These are phyloP conservation scores for Oreocharis arfaki DNA, from an alignment of 2,113 vertebrate species.

Conservation along the genomic window DNA sequence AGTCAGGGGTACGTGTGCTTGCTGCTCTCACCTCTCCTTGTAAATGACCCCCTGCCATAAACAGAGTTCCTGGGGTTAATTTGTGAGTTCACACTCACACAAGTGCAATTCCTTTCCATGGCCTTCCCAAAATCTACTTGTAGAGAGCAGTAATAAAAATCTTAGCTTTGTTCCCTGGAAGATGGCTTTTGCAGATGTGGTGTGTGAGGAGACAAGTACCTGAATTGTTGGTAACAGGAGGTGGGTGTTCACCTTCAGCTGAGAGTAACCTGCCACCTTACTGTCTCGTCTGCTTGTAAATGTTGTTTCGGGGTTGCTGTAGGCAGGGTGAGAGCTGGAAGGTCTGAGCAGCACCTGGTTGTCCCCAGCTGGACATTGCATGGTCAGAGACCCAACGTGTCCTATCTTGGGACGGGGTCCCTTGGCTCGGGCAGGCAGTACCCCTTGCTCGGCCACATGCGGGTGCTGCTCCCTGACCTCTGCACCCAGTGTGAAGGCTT, in stretches of 20 bases:
- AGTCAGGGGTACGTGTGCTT: neutral
- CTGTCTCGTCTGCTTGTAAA: accelerated
- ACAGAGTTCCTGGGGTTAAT: neutral
- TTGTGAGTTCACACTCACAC: neutral
- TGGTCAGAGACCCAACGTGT: neutral
- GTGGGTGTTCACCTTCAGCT: neutral
- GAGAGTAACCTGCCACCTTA: neutral
- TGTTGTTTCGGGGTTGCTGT: neutral
- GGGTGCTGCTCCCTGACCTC: neutral
- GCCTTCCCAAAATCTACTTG: neutral
- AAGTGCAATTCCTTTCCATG: neutral
- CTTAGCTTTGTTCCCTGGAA: neutral
- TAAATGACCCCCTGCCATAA: neutral
- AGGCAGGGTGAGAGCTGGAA: neutral
- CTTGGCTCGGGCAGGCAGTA: neutral
- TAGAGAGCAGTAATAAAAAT: neutral
- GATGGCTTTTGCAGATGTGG: neutral
- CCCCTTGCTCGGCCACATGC: accelerated
- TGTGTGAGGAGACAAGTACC: neutral
- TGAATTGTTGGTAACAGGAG: neutral
- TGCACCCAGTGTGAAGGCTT: neutral
- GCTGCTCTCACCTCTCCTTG: neutral
- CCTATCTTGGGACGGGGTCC: neutral
- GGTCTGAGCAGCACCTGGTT: neutral
- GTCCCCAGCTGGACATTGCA: neutral